These are phyloP conservation scores for Hirtodrosophila cameraria DNA, from an alignment of 2,888 invertebrate species.

Conservation along the genomic window DNA sequence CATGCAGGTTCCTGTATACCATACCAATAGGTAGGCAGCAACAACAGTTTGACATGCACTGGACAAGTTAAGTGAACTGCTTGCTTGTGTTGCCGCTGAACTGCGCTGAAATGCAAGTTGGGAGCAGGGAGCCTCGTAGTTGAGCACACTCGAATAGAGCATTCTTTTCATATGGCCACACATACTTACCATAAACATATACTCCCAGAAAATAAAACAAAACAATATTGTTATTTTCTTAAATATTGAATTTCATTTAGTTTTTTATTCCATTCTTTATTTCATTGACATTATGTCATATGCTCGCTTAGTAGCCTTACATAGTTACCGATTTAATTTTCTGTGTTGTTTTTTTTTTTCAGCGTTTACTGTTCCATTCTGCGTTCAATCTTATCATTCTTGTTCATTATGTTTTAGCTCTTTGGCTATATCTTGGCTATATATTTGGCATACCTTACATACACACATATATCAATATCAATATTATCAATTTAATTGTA, in stretches of 20 bases:
- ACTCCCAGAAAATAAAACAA: not conserved
- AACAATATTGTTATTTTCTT: slow-evolving; percentile 20
- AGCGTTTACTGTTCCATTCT: slow-evolving; percentile 47
- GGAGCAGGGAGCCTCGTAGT: no score
- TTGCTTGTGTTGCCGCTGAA: no score
- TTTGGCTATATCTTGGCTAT: slow-evolving; percentile 54
- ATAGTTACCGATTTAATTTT: slow-evolving; percentile 37
- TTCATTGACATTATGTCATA: slow-evolving; percentile 42
- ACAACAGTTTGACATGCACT: no score
- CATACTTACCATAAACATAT: not conserved
- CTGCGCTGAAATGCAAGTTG: no score
- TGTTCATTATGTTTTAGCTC: slow-evolving; percentile 6
- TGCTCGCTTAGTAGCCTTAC: slow-evolving; percentile 50
- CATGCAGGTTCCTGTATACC: no score
- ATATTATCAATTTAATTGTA: slow-evolving; percentile 68
- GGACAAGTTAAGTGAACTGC: no score
- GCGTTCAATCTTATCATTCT: slow-evolving; percentile 26
- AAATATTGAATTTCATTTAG: slow-evolving; percentile 66
- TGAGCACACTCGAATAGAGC: no score
- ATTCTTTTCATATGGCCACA: no score
- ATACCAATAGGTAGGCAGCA: no score
- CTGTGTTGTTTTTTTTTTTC: slow-evolving; percentile 22
- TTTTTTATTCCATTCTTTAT: slow-evolving; percentile 59
- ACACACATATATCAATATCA: slow-evolving; percentile 56
- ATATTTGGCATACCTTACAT: slow-evolving; percentile 55